Evolutionary conservation across 2,113 vertebrate species (phyloP).

Genomic region (Hystrix cristata): DNA sequence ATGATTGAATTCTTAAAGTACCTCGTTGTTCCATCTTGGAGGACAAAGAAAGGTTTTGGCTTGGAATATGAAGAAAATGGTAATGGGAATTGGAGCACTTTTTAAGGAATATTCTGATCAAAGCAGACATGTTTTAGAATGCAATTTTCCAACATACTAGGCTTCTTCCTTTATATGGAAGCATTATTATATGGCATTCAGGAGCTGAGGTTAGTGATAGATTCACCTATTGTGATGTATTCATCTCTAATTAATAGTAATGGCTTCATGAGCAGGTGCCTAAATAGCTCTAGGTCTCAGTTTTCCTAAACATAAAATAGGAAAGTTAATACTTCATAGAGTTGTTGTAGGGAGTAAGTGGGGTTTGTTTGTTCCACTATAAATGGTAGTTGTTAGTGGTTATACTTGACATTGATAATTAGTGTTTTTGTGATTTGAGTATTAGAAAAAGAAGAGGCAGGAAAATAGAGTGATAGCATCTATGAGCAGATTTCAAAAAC

Average conservation of each 20-base stretch:
- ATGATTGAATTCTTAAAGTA: not conserved
- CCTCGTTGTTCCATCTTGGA: not conserved
- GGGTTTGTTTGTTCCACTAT: not conserved
- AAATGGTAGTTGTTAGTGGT: not conserved
- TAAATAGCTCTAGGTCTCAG: not conserved
- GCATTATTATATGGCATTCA: not conserved
- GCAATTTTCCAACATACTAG: rapidly evolving
- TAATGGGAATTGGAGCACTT: not conserved
- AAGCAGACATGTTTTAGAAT: not conserved
- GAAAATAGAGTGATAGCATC: not conserved
- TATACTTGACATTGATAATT: not conserved
- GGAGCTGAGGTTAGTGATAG: not conserved
- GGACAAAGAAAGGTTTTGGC: not conserved
- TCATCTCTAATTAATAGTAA: not conserved
- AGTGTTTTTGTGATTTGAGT: not conserved
- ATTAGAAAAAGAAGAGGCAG: conserved; percentile 46
- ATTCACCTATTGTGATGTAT: not conserved
- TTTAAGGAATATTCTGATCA: not conserved
- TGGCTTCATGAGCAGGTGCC: not conserved
- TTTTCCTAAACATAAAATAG: not conserved
- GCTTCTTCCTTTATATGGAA: not conserved
- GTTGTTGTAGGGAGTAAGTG: not conserved
- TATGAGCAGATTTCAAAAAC: not conserved
- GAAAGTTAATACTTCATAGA: not conserved
- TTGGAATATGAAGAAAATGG: not conserved